Conservation (phyloP, 2,797 vertebrate species). For the Acanthopagrus latus region DNA sequence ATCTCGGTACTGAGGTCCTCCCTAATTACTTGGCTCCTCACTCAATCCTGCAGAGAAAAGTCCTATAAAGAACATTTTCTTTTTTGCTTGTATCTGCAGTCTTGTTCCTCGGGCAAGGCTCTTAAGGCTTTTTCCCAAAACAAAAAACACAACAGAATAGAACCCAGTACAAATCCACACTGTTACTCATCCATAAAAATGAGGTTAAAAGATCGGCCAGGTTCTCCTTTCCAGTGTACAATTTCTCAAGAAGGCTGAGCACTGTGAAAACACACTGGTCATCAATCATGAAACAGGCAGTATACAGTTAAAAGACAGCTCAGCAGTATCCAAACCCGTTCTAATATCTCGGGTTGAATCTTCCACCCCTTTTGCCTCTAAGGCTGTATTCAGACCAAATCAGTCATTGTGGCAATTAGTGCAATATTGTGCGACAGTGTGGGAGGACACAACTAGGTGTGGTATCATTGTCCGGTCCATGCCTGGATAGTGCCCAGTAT, state of each 20-base stretch:
- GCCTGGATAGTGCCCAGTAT: too few species aligned
- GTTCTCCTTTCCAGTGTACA: neutral
- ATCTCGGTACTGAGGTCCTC: neutral
- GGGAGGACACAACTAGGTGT: too few species aligned
- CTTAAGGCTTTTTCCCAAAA: neutral
- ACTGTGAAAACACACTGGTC: neutral
- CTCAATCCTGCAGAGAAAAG: neutral
- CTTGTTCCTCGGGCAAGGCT: neutral
- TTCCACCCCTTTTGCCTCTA: neutral
- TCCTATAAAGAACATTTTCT: conserved; percentile 5
- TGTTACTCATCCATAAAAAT: neutral
- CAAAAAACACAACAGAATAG: neutral
- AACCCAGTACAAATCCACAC: neutral
- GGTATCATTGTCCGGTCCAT: too few species aligned
- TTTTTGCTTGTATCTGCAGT: neutral
- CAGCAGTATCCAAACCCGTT: conserved; percentile 21
- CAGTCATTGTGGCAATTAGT: too few species aligned
- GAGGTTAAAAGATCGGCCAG: neutral
- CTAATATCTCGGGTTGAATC: conserved; percentile 4
- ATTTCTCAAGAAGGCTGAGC: neutral
- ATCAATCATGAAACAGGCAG: neutral
- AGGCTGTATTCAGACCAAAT: neutral
- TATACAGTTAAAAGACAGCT: conserved; percentile 16
- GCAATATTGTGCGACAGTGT: too few species aligned
- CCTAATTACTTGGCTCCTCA: conserved; percentile 1